Percentiles rank a stretch among this genome's conserved stretches.
Evolutionary conservation across 64 coral and sea anemone species (phyloP).

Genomic region (Catalaphyllia jardinei): DNA sequence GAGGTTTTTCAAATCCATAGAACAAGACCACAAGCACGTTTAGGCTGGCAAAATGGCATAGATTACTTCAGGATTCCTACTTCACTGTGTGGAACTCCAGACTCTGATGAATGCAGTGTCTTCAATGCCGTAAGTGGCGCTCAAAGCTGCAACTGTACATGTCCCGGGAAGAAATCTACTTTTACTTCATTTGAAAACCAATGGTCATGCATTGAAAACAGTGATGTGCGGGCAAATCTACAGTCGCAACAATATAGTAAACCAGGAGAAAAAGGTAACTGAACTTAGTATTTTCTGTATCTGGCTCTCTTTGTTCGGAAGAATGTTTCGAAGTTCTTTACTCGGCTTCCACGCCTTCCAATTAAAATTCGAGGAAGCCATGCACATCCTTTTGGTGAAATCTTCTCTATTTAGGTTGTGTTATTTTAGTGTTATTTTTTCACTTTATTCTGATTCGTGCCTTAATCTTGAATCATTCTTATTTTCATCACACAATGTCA

Average conservation of each 20-base stretch:
- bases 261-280: constrained; percentile 23
- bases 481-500: too few species aligned
- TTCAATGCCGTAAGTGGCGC: not conserved
- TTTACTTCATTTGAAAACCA: not conserved
- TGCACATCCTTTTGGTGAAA: too few species aligned
- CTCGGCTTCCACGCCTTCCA: too few species aligned
- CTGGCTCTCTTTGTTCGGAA: too few species aligned
- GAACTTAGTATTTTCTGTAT: not conserved
- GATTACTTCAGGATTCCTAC: not conserved
- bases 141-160: not conserved
- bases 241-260: constrained; percentile 9
- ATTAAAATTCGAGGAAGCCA: too few species aligned
- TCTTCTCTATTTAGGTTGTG: too few species aligned
- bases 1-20: not conserved
- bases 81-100: not conserved
- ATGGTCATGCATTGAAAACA: not conserved
- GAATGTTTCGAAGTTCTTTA: too few species aligned
- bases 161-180: not conserved
- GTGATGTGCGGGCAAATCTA: not conserved
- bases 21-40: not conserved
- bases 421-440: too few species aligned
- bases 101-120: not conserved
- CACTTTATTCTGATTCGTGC: too few species aligned
- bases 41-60: not conserved
- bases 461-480: too few species aligned